A percentile compares a stretch with the other conserved stretches of the same genome.
phyloP scores from a whole-genome alignment of 2,113 vertebrate genomes.

The Notarius quadriscutis region DNA sequence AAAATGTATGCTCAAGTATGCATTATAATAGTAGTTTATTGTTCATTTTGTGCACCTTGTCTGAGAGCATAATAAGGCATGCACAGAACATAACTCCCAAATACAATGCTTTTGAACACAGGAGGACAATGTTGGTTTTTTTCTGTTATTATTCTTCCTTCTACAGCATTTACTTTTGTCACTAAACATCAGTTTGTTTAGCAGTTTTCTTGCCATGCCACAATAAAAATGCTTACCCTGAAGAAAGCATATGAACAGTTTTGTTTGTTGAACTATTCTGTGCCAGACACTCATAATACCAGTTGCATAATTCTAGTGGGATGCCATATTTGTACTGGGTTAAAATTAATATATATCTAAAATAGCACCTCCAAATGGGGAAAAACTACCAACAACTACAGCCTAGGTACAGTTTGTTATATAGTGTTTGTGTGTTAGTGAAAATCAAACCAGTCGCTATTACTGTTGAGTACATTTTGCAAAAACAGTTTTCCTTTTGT shows the following conservation, averaged over 20 bases:
- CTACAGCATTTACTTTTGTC: slow-evolving; percentile 6
- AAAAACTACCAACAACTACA: neutral
- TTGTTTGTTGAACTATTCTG: neutral
- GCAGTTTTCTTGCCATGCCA: slow-evolving; percentile 5
- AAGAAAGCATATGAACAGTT: neutral
- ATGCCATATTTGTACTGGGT: neutral
- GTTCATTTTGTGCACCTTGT: slow-evolving; percentile 31
- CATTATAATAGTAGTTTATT: slow-evolving; percentile 18
- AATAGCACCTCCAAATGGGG: neutral
- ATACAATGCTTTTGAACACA: neutral
- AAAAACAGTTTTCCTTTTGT: neutral
- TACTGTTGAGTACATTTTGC: neutral
- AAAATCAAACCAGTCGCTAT: neutral
- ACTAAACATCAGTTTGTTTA: slow-evolving; percentile 12
- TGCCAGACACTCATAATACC: neutral
- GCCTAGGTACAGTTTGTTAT: neutral
- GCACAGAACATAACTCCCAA: slow-evolving; percentile 23
- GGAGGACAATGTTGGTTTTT: neutral
- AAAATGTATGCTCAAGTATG: slow-evolving; percentile 15
- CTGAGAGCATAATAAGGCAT: slow-evolving; percentile 4
- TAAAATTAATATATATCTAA: neutral
- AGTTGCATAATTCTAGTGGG: slow-evolving; percentile 11
- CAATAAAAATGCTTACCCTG: slow-evolving; percentile 26
- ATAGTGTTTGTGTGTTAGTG: neutral
- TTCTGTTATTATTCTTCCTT: neutral